Evolutionary conservation across 2,888 invertebrate species (phyloP), one percentile per base, ranked within the genome.

Genomic region (Cataglyphis rosenhaueri): DNA sequence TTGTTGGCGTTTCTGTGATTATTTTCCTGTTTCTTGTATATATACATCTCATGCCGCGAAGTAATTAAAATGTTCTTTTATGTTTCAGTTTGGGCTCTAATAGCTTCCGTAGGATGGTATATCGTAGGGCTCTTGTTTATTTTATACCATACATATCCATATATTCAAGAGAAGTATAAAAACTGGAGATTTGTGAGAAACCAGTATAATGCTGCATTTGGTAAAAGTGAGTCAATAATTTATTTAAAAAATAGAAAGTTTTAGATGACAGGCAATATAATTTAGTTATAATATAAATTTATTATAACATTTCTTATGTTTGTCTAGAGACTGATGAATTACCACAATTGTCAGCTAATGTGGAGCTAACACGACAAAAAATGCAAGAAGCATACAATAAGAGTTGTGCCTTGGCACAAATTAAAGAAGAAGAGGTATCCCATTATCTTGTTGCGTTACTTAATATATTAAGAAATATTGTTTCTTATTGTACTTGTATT

Each of bases 291-390:
- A 55, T 21, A 41, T 21, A 57, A 66, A 44, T 38, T n/a, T 38
- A 57, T 48, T 10, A 35, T 78, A 12, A 32, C 41, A 32, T 38
- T 32, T 44, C n/a, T 55, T 62, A 55, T 55, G 21, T 68, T 25
- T 74, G 88, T 92, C 35, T 82, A 95, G 95, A 95, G 94, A 94
- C 95, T 12, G 95, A 95, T 91, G 87, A 95, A 62, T 88, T 93
- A 44, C 90, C 90, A 48, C 91, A 93, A 75, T 91, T 94, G 84
- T 79, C 94, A 29, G 89, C 90, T 70, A 94, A 93, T 38, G 92
- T 95, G 71, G 94, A 95, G 89, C 87, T 90, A 65, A 92, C 94
- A 1, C 91, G 95, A 73, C 91, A 93, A 85, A 94, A 91, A 81
- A 93, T 95, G 92, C 95, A 95, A 87, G 94, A 95, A 87, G 92